These are phyloP conservation scores for Bombus sylvicola DNA, from an alignment of 1,140 invertebrate genomes.

Conservation along the genomic window DNA sequence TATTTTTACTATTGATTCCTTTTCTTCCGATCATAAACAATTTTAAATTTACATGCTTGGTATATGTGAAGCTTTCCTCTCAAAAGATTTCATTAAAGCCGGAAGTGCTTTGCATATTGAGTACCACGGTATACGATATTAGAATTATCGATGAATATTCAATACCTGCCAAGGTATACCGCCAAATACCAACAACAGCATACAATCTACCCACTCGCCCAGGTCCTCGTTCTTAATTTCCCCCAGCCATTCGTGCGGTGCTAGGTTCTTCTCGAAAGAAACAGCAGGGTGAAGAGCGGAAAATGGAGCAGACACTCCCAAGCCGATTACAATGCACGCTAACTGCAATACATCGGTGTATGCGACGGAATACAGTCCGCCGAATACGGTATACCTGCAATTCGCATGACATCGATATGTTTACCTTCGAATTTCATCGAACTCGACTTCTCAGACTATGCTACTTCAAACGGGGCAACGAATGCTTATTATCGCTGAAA, in stretches of 20 bases:
- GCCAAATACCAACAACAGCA: constrained; percentile 90
- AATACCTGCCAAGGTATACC: constrained; percentile 93
- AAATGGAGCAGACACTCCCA: constrained; percentile 86
- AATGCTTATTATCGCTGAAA: background rate
- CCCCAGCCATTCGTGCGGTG: constrained; percentile 86
- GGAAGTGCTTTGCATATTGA: constrained; percentile 11
- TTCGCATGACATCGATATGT: background rate
- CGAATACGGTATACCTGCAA: constrained; percentile 88
- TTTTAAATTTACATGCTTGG: background rate
- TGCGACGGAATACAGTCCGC: constrained; percentile 91
- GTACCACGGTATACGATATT: background rate
- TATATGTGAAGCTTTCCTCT: background rate
- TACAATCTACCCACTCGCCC: constrained; percentile 88
- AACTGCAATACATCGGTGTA: constrained; percentile 92
- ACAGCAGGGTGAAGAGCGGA: constrained; percentile 85
- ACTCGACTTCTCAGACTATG: background rate
- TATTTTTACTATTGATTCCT: background rate
- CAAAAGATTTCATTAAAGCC: constrained; percentile 7
- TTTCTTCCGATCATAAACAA: background rate
- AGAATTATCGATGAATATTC: constrained; percentile 19
- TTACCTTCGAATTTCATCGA: background rate
- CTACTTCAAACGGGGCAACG: no score
- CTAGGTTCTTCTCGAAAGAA: constrained; percentile 80
- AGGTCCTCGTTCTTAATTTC: constrained; percentile 84
- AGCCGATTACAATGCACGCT: constrained; percentile 89